Evolutionary conservation across 2,797 vertebrate species (phyloP).

Genomic region (Graptemys geographica): DNA sequence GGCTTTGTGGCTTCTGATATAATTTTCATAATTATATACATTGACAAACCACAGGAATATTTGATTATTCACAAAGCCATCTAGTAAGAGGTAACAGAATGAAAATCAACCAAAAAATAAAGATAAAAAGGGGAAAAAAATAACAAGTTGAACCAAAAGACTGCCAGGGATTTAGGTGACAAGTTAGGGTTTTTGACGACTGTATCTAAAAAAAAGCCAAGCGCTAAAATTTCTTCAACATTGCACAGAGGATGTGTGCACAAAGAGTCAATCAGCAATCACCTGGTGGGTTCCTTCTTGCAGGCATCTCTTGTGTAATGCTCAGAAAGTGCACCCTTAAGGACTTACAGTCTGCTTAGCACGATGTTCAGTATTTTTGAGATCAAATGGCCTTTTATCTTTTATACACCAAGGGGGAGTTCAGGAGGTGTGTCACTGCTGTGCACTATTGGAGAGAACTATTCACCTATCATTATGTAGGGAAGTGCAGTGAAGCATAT

Average conservation of each 20-base stretch:
- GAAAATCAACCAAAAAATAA: neutral
- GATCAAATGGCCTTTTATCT: neutral
- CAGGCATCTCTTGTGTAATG: neutral
- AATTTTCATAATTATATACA: constrained; percentile 39
- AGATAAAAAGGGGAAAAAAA: neutral
- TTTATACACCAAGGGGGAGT: neutral
- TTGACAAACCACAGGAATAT: neutral
- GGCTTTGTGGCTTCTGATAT: neutral
- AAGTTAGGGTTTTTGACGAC: neutral
- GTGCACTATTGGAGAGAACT: neutral
- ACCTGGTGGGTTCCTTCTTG: neutral
- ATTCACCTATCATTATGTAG: neutral
- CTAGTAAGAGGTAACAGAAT: neutral
- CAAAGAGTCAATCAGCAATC: neutral
- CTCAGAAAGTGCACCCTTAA: neutral
- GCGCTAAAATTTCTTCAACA: neutral
- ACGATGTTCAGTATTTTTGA: constrained; percentile 3
- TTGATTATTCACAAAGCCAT: neutral
- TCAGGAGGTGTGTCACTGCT: neutral
- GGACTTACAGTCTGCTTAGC: neutral
- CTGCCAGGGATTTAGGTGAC: neutral
- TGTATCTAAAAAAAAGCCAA: neutral
- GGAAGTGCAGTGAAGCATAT: neutral
- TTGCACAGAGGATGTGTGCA: rapidly evolving
- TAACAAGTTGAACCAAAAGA: neutral